Base-by-base conservation (phyloP, 1,140 invertebrate species). In the Lasaia peninsularis region DNA sequence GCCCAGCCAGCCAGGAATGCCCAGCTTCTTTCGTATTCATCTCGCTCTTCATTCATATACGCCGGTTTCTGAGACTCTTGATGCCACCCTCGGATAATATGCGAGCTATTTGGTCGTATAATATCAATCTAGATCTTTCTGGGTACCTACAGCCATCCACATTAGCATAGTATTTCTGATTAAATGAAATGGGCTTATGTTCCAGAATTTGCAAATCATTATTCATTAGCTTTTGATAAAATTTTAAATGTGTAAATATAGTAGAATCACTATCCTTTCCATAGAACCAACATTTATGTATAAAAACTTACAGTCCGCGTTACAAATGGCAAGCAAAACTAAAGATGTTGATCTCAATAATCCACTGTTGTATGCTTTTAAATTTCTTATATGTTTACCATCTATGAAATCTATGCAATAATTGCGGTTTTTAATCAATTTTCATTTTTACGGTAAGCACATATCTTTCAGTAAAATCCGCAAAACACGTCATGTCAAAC, bases 331-430 rank as follows among this genome's bases (percentile, higher is more conserved):
- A 50, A 53, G 32, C 16, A 52, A 34, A 20, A 54, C 18, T 54
- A 55, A 44, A 24, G 53, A 55, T 63, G 48, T 59, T 59, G 59
- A 52, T 63, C 24, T 62, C 44, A 54, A 10, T 37, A 55, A 62
- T 32, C 50, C 60, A 32, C 33, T 54, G 20, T 62, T 20, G 24
- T 34, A 14, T 24, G 63, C 60, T 31, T 62, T 60, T 28, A 78
- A 67, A 52, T 53, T 59, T 52, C 61, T 61, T 10, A 83, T 73
- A 63, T 86, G 80, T 63, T 86, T 87, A 14, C 78, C 83, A 63
- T 88, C 82, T 55, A 37, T 14, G 35, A 12, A 2, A 37, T 12
- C 35, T 37, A 37, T 37, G 35, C 35, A 37, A 37, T 28, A 8
- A 8, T 44, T 44, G 40, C 40, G 18, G 14, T 16, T 44, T 44